Percentiles rank a stretch among this genome's conserved stretches.
phyloP scores from a whole-genome alignment of 2,888 invertebrate species.

The Agrilus mali region DNA sequence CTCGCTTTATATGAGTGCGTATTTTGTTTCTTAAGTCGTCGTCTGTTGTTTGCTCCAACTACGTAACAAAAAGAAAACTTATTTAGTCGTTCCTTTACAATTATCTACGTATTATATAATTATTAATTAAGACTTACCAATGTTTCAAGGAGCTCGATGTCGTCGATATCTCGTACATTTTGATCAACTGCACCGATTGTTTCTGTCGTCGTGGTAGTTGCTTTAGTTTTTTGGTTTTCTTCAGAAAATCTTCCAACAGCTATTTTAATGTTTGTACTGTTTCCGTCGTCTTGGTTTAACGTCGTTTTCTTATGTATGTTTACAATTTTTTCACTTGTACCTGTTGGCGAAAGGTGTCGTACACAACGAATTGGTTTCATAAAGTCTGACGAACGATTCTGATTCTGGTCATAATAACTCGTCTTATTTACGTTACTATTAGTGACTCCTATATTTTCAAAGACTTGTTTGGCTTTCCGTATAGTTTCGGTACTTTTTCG shows the following conservation, averaged over 20 bases:
- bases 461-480: constrained; percentile 55
- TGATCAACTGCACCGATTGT: constrained; percentile 34
- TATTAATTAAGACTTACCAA: constrained; percentile 40
- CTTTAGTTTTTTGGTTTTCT: constrained; percentile 35
- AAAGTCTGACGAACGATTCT: too few species aligned
- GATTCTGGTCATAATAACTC: too few species aligned
- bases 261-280: too few species aligned
- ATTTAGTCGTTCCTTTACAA: too few species aligned
- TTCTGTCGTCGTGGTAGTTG: constrained; percentile 23
- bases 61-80: constrained; percentile 25
- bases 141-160: constrained; percentile 55
- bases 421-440: too few species aligned
- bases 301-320: too few species aligned
- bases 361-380: too few species aligned
- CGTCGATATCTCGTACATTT: constrained; percentile 57
- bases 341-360: too few species aligned
- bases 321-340: too few species aligned
- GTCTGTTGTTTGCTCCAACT: constrained; percentile 62
- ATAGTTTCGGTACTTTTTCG: constrained; percentile 51
- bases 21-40: constrained; percentile 69
- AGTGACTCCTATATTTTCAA: constrained; percentile 50
- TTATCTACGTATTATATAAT: constrained; percentile 4
- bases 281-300: too few species aligned
- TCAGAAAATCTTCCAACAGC: constrained; percentile 18
- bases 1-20: constrained; percentile 60